Conservation (phyloP, 2,888 invertebrate genomes). For the Glomeris marginata region DNA sequence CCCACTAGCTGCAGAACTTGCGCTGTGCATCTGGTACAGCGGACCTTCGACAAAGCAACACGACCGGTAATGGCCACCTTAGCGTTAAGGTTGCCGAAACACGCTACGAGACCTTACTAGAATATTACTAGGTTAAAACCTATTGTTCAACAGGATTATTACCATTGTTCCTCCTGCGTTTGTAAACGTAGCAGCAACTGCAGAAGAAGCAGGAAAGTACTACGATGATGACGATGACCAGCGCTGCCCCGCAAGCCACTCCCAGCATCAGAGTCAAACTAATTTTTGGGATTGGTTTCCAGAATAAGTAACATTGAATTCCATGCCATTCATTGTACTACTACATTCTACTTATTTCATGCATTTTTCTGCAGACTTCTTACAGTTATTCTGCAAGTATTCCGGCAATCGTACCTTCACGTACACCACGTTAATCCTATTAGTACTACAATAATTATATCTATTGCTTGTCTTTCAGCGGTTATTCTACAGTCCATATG, state of each 20-base stretch:
- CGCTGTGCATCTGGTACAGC: conserved; percentile 26
- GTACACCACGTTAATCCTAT: too few relatives aligned
- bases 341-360: too few relatives aligned
- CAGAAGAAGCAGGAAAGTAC: conserved; percentile 28
- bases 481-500: too few relatives aligned
- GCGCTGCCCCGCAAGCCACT: conserved; percentile 26
- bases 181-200: conserved; percentile 28
- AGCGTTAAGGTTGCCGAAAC: neutral
- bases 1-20: conserved; percentile 25
- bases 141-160: neutral
- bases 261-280: conserved; percentile 29
- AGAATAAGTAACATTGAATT: too few relatives aligned
- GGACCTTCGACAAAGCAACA: conserved; percentile 20
- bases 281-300: too few relatives aligned
- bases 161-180: conserved; percentile 19
- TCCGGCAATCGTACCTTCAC: too few relatives aligned
- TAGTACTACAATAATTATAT: too few relatives aligned
- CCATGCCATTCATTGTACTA: too few relatives aligned
- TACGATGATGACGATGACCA: conserved; percentile 25
- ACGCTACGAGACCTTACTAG: neutral
- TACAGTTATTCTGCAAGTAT: too few relatives aligned
- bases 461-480: too few relatives aligned
- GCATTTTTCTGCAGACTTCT: too few relatives aligned
- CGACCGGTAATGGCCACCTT: neutral
- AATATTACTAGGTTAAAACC: neutral